Evolutionary conservation across 1,140 invertebrate species (phyloP).

Genomic region (Pinna nobilis): DNA sequence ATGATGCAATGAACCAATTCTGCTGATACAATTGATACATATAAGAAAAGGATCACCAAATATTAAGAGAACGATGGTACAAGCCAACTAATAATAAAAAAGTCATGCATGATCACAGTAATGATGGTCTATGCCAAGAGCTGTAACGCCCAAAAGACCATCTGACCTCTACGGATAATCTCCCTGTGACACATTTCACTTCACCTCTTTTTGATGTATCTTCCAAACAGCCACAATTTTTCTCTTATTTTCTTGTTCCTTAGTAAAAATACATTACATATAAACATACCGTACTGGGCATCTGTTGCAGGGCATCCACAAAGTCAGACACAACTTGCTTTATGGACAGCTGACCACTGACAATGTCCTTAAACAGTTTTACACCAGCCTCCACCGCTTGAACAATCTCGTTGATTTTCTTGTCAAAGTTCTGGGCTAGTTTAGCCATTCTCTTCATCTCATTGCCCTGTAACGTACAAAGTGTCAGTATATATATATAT

Average conservation of each 20-base stretch:
- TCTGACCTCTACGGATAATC: not conserved
- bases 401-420: constrained; percentile 46
- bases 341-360: constrained; percentile 27
- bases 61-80: too few species aligned
- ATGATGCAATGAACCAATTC: not conserved
- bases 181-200: not conserved
- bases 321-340: constrained; percentile 42
- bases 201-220: not conserved
- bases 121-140: too few species aligned
- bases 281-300: constrained; percentile 47
- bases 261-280: too few species aligned
- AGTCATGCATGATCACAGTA: too few species aligned
- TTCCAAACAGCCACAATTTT: not conserved
- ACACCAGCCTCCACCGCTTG: constrained; percentile 36
- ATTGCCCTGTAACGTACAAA: constrained; percentile 40
- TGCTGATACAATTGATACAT: too few species aligned
- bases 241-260: too few species aligned
- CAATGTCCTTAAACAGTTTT: constrained; percentile 43
- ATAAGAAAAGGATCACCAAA: too few species aligned
- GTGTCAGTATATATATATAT: too few species aligned
- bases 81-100: too few species aligned
- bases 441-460: constrained; percentile 47
- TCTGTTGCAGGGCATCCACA: constrained; percentile 33
- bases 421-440: constrained; percentile 46
- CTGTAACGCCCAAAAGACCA: too few species aligned